Conservation (phyloP, 2,797 vertebrate genomes). For the Carcharodon carcharias region DNA sequence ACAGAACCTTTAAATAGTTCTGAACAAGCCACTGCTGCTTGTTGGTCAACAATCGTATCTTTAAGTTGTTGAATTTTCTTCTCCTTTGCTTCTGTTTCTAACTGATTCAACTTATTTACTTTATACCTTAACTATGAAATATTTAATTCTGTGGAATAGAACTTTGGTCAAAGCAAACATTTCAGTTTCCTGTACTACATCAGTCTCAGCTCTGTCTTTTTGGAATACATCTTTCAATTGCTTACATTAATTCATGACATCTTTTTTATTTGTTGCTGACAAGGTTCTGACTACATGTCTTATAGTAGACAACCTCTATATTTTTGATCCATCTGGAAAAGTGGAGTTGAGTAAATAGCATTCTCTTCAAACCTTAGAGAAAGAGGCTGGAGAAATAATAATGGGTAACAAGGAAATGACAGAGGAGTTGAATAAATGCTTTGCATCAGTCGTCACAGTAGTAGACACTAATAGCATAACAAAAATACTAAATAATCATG, state of each 20-base stretch:
- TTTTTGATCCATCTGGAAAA: not conserved
- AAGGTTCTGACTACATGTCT: not conserved
- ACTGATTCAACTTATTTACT: too few relatives aligned
- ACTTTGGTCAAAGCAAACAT: not conserved
- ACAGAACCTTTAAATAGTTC: not conserved
- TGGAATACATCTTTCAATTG: not conserved
- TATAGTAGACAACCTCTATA: too few relatives aligned
- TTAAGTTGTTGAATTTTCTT: not conserved
- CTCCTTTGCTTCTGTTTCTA: not conserved
- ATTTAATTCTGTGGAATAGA: too few relatives aligned
- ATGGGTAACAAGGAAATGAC: too few relatives aligned
- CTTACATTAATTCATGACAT: not conserved
- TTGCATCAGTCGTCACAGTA: too few relatives aligned
- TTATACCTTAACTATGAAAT: too few relatives aligned
- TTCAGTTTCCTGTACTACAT: not conserved
- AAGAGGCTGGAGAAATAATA: too few relatives aligned
- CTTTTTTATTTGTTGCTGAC: not conserved
- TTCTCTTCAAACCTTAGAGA: not conserved
- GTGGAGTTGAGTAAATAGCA: not conserved
- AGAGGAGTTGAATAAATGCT: too few relatives aligned
- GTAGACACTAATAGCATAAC: too few relatives aligned
- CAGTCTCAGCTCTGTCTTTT: not conserved
- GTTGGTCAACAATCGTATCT: not conserved
- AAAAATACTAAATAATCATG: too few relatives aligned
- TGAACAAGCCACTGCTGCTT: not conserved